Percentiles rank a stretch among this genome's conserved stretches.
Conservation (phyloP, 2,113 vertebrate species). For the Myotis lucifugus region DNA sequence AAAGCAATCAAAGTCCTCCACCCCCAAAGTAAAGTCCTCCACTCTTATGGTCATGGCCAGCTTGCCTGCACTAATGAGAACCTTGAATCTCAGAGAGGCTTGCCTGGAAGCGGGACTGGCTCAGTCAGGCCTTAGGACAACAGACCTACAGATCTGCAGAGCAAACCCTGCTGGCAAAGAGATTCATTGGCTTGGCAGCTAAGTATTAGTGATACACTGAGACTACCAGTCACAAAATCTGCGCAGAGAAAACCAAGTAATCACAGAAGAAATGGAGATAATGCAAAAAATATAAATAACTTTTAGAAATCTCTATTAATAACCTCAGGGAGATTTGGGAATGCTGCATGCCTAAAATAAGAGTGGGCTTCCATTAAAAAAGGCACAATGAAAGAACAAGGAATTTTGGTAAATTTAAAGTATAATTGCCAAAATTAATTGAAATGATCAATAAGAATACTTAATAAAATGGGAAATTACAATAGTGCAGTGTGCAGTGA, state of each 20-base stretch:
- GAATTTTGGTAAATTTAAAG: background rate
- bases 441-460: background rate
- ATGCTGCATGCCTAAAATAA: background rate
- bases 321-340: background rate
- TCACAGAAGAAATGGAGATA: background rate
- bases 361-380: background rate
- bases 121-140: background rate
- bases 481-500: too few relatives aligned
- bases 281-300: background rate
- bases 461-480: background rate
- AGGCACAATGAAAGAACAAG: background rate
- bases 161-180: background rate
- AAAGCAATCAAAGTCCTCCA: background rate
- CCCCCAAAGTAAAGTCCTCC: background rate
- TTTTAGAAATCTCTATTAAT: background rate
- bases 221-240: background rate
- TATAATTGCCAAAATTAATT: background rate
- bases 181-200: background rate
- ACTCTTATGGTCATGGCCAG: background rate
- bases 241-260: background rate
- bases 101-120: background rate
- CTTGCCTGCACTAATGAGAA: background rate
- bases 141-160: background rate
- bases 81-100: background rate
- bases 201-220: background rate